Evolutionary conservation across 2,888 invertebrate genomes (phyloP).

Genomic region (Norana najaformis): DNA sequence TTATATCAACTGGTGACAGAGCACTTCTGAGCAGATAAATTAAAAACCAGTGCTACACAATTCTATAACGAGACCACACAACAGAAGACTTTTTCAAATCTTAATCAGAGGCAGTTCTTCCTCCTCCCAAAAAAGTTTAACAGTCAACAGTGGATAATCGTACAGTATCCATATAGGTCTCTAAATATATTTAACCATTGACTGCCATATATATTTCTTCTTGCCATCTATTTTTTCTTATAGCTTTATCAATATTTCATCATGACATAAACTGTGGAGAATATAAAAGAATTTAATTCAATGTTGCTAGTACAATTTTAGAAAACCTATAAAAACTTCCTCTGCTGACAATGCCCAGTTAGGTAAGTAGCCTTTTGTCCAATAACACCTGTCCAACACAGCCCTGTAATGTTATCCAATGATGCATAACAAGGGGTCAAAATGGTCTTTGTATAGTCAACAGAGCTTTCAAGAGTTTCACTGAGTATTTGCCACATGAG

Average conservation of each 20-base stretch:
- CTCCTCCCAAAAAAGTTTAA: background rate
- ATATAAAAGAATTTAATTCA: background rate
- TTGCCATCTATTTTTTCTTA: background rate
- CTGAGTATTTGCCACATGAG: background rate
- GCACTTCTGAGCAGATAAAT: too few species aligned
- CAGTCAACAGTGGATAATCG: background rate
- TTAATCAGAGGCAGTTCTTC: too few species aligned
- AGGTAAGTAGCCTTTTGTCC: background rate
- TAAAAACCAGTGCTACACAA: too few species aligned
- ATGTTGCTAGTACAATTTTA: background rate
- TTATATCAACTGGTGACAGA: too few species aligned
- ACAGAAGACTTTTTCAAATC: too few species aligned
- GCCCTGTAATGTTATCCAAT: background rate
- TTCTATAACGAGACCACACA: too few species aligned
- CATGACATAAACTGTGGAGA: background rate
- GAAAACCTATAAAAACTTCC: background rate
- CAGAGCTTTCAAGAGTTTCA: background rate
- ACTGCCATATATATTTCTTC: background rate
- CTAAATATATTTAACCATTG: background rate
- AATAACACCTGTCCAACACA: background rate
- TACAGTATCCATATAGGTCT: background rate
- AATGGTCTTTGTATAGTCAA: conserved; percentile 10
- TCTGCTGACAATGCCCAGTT: background rate
- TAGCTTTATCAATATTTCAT: background rate
- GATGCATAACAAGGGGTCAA: background rate